These are phyloP conservation scores for Thyatira batis DNA, from an alignment of 2,888 invertebrate genomes.

Conservation along the genomic window DNA sequence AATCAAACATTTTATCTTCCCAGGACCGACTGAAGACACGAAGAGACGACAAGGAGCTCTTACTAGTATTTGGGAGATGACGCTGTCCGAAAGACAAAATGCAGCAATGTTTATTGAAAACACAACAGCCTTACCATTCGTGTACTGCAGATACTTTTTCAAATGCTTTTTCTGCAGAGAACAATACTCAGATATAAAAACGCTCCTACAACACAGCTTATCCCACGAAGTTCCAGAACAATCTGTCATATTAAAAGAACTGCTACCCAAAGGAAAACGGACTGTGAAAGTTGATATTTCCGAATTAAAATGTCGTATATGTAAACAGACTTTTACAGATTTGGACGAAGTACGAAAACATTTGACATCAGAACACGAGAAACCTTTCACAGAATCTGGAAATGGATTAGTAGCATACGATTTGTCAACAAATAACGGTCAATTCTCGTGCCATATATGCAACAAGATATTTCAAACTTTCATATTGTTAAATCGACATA, in stretches of 20 bases:
- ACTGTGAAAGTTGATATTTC: conserved; percentile 68
- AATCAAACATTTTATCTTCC: conserved; percentile 38
- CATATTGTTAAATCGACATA: conserved; percentile 63
- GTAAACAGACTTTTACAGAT: conserved; percentile 33
- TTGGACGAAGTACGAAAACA: conserved; percentile 52
- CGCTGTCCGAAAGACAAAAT: conserved; percentile 61
- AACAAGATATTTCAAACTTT: conserved; percentile 60
- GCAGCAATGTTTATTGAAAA: conserved; percentile 54
- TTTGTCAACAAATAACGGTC: conserved; percentile 46
- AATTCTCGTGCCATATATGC: conserved; percentile 60
- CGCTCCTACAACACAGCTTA: conserved; percentile 47
- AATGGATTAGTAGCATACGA: conserved; percentile 61
- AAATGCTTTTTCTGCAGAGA: conserved; percentile 66
- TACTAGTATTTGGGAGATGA: conserved; percentile 67
- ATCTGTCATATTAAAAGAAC: conserved; percentile 45
- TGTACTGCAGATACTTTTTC: conserved; percentile 64
- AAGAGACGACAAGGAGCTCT: conserved; percentile 46
- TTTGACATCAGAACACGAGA: conserved; percentile 43
- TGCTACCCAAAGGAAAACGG: conserved; percentile 59
- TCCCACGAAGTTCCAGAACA: conserved; percentile 50
- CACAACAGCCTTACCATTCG: conserved; percentile 58
- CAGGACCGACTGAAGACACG: conserved; percentile 40
- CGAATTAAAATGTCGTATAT: conserved; percentile 57
- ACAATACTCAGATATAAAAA: conserved; percentile 51
- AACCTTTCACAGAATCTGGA: conserved; percentile 54